Conservation (phyloP, 2,113 vertebrate genomes). For the Centropus unirufus region DNA sequence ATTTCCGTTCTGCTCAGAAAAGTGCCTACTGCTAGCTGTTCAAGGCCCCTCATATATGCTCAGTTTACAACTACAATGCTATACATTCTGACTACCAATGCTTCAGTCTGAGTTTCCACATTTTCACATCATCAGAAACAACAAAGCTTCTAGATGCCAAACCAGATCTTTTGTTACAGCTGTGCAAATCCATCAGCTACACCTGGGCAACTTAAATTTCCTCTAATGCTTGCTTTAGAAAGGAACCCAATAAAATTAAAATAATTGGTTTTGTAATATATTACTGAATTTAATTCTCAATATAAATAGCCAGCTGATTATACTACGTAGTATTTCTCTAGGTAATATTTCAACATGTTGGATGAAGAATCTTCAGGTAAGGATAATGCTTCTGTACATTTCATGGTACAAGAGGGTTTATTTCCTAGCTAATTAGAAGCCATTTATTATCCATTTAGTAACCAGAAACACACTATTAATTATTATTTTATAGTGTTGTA, state of each 20-base stretch:
- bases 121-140: neutral
- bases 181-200: constrained; percentile 20
- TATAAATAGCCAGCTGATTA: constrained; percentile 3
- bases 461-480: constrained; percentile 60
- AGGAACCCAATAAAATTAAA: neutral
- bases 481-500: constrained; percentile 52
- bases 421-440: constrained; percentile 61
- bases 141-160: neutral
- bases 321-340: constrained; percentile 41
- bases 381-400: neutral
- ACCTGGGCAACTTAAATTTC: neutral
- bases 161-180: neutral
- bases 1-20: neutral
- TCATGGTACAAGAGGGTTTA: constrained; percentile 18
- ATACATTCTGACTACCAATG: neutral
- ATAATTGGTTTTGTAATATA: neutral
- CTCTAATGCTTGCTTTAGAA: neutral
- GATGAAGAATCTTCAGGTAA: constrained; percentile 33
- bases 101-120: neutral
- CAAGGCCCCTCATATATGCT: neutral
- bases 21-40: neutral
- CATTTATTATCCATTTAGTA: constrained; percentile 56
- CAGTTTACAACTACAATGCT: neutral
- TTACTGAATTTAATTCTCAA: neutral
- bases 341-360: neutral